These are phyloP conservation scores for Pammene fasciana DNA, from an alignment of 2,888 invertebrate genomes.

Conservation along the genomic window DNA sequence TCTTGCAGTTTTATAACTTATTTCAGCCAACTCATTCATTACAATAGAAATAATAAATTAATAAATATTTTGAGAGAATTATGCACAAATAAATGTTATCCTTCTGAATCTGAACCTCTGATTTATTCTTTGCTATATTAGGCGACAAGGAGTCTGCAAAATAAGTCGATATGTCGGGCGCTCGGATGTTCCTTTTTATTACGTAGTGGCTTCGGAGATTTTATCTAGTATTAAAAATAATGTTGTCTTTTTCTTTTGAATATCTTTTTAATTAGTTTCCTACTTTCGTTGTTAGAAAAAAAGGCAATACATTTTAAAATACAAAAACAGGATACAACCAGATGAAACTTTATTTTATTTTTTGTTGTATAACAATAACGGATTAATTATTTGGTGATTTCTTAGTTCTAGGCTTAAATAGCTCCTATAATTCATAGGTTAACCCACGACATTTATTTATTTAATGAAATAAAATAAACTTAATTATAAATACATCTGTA, in stretches of 20 bases:
- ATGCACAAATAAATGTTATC: not conserved
- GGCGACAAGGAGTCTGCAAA: conserved; percentile 37
- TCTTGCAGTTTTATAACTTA: too few species aligned
- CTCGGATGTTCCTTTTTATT: not conserved
- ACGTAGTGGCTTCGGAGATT: not conserved
- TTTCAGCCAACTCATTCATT: too few species aligned
- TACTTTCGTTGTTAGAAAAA: not conserved
- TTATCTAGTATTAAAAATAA: not conserved
- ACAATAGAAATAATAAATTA: too few species aligned
- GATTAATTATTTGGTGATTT: not conserved
- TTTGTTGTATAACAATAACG: not conserved
- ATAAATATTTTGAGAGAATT: too few species aligned
- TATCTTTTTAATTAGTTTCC: not conserved
- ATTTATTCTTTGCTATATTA: conserved; percentile 11
- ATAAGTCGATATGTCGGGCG: conserved; percentile 39
- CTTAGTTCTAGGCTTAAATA: not conserved
- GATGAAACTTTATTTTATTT: not conserved
- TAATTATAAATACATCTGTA: too few species aligned
- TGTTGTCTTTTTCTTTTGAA: too few species aligned
- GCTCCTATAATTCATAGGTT: too few species aligned
- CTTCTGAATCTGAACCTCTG: not conserved
- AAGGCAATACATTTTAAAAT: not conserved
- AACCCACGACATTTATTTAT: too few species aligned
- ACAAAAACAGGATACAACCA: not conserved
- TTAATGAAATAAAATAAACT: too few species aligned